Evolutionary conservation across 1,140 invertebrate genomes (phyloP).

Genomic region (Zaprionus tsacasi): DNA sequence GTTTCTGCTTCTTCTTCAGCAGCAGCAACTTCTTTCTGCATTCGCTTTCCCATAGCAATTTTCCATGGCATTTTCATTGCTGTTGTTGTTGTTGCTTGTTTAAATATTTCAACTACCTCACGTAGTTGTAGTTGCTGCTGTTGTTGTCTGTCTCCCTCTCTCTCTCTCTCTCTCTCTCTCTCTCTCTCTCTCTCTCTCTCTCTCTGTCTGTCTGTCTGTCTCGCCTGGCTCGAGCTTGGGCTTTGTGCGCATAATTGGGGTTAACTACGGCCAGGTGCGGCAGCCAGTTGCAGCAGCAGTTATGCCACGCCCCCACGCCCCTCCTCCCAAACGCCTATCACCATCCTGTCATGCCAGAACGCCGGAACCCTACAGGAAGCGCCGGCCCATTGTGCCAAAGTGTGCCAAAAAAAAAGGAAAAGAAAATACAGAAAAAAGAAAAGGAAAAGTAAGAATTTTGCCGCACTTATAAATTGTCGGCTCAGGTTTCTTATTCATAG

Average conservation of each 20-base stretch:
- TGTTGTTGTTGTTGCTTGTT: slow-evolving; percentile 28
- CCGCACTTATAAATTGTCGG: slow-evolving; percentile 70
- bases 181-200: slow-evolving; percentile 2
- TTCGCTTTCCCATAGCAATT: slow-evolving; percentile 25
- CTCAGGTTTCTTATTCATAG: slow-evolving; percentile 29
- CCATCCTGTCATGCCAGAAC: neutral
- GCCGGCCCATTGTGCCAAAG: slow-evolving; percentile 63
- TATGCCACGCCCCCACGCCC: slow-evolving; percentile 11
- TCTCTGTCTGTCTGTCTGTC: slow-evolving; percentile 9
- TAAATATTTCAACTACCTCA: slow-evolving; percentile 77
- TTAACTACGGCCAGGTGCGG: slow-evolving; percentile 70
- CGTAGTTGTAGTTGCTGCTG: slow-evolving; percentile 24
- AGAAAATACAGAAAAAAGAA: neutral
- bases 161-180: slow-evolving; percentile 10
- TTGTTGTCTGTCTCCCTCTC: slow-evolving; percentile 10
- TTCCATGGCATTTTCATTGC: slow-evolving; percentile 36
- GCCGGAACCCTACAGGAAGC: slow-evolving; percentile 29
- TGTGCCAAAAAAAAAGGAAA: slow-evolving; percentile 56
- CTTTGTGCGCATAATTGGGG: slow-evolving; percentile 77
- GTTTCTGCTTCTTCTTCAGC: slow-evolving; percentile 5
- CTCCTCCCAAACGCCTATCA: neutral
- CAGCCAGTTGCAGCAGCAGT: slow-evolving; percentile 17
- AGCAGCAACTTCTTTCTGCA: neutral
- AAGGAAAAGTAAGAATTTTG: slow-evolving; percentile 72
- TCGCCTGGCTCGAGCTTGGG: slow-evolving; percentile 44